Conservation (phyloP, 1,140 invertebrate genomes). For the Apolygus lucorum region DNA sequence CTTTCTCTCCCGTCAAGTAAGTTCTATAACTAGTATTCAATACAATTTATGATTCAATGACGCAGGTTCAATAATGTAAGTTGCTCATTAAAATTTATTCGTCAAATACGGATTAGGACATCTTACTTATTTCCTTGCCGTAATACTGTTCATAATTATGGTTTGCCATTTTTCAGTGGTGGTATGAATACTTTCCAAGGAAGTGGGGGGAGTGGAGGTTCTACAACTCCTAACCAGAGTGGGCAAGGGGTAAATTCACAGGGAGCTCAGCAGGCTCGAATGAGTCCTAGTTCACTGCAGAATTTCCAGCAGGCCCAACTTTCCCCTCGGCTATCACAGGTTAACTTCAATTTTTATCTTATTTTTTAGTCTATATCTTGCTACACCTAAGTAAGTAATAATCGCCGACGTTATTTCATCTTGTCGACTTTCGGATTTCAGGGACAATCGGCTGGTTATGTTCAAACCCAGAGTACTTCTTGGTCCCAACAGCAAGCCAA, state of each 20-base stretch:
- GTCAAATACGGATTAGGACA: too few species aligned
- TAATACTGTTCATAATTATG: background rate
- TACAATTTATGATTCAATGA: too few species aligned
- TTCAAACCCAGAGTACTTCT: constrained; percentile 17
- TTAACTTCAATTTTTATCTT: constrained; percentile 14
- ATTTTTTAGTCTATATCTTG: background rate
- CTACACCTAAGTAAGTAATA: background rate
- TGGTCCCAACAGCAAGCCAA: constrained; percentile 30
- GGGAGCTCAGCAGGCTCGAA: constrained; percentile 32
- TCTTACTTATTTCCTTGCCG: too few species aligned
- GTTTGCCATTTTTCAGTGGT: constrained; percentile 21
- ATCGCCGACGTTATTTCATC: background rate
- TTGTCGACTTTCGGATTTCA: background rate
- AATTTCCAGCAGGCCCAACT: constrained; percentile 37
- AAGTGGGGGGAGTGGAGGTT: constrained; percentile 13
- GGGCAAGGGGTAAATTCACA: constrained; percentile 30
- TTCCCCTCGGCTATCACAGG: constrained; percentile 37
- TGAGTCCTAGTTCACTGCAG: constrained; percentile 35
- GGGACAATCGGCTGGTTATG: constrained; percentile 15
- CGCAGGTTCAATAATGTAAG: too few species aligned
- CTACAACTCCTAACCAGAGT: constrained; percentile 10
- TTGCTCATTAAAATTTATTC: too few species aligned
- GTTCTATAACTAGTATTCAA: constrained; percentile 18
- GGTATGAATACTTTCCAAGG: constrained; percentile 29
- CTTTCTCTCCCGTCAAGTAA: constrained; percentile 37